Evolutionary conservation across 2,797 vertebrate species (phyloP).

Genomic region (Periparus ater): DNA sequence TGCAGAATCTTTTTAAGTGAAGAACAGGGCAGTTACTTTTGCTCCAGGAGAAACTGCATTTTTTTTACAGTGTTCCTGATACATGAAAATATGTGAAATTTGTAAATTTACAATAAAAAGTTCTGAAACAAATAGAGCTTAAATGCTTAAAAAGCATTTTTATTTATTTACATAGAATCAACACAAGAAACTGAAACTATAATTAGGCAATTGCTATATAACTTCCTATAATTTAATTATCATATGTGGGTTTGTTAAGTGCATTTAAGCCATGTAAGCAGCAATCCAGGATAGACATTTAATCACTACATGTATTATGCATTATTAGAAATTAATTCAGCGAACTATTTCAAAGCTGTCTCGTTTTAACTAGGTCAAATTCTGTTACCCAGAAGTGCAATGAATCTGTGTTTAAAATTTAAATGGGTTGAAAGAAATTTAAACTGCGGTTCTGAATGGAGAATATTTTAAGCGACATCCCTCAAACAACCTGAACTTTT

Average conservation of each 20-base stretch:
- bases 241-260: background rate
- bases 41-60: background rate
- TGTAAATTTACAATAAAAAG: background rate
- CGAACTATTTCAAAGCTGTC: slow-evolving; percentile 14
- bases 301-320: background rate
- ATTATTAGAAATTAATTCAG: slow-evolving; percentile 31
- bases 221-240: background rate
- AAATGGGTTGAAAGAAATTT: background rate
- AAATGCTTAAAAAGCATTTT: background rate
- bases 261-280: background rate
- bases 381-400: slow-evolving; percentile 9
- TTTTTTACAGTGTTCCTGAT: background rate
- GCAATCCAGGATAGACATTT: background rate
- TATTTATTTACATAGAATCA: background rate
- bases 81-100: background rate
- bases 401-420: slow-evolving; percentile 11
- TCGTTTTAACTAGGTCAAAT: slow-evolving; percentile 42
- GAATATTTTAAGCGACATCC: background rate
- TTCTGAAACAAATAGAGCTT: background rate
- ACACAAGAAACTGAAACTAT: background rate
- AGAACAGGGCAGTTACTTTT: background rate
- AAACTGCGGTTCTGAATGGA: background rate
- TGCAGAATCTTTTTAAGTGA: background rate
- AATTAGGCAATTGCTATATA: background rate
- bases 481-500: slow-evolving; percentile 75